Evolutionary conservation across 2,888 invertebrate genomes (phyloP).

Genomic region (Erynnis tages): DNA sequence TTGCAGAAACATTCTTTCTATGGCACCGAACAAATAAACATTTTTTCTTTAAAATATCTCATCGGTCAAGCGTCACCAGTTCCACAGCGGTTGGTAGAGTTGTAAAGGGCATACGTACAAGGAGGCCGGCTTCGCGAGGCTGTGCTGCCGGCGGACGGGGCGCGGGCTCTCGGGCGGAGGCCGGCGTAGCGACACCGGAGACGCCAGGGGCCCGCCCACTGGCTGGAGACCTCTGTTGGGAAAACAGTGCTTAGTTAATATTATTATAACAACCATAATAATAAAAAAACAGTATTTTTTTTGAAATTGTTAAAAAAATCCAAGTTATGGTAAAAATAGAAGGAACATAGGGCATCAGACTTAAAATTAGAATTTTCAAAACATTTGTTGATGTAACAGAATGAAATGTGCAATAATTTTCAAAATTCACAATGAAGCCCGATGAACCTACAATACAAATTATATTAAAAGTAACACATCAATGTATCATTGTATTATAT

Average conservation of each 20-base stretch:
- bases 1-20: not conserved
- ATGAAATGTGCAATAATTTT: too few relatives aligned
- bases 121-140: slow-evolving; percentile 59
- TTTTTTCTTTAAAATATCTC: slow-evolving; percentile 1
- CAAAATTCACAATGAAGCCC: too few relatives aligned
- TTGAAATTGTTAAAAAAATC: too few relatives aligned
- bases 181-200: slow-evolving; percentile 53
- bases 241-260: too few relatives aligned
- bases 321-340: too few relatives aligned
- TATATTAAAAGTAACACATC: too few relatives aligned
- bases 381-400: too few relatives aligned
- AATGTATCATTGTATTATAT: too few relatives aligned
- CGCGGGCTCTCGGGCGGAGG: slow-evolving; percentile 63
- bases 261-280: not conserved
- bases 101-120: slow-evolving; percentile 67
- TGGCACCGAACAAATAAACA: not conserved
- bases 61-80: slow-evolving; percentile 23
- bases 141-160: slow-evolving; percentile 54
- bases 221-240: slow-evolving; percentile 60
- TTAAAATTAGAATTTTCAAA: too few relatives aligned
- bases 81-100: not conserved
- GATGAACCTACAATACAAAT: too few relatives aligned
- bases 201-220: slow-evolving; percentile 39
- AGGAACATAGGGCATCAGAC: too few relatives aligned
- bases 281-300: too few relatives aligned